Percentiles rank a stretch among this genome's conserved stretches.
Conservation (phyloP, 2,113 vertebrate species). For the Colaptes auratus region DNA sequence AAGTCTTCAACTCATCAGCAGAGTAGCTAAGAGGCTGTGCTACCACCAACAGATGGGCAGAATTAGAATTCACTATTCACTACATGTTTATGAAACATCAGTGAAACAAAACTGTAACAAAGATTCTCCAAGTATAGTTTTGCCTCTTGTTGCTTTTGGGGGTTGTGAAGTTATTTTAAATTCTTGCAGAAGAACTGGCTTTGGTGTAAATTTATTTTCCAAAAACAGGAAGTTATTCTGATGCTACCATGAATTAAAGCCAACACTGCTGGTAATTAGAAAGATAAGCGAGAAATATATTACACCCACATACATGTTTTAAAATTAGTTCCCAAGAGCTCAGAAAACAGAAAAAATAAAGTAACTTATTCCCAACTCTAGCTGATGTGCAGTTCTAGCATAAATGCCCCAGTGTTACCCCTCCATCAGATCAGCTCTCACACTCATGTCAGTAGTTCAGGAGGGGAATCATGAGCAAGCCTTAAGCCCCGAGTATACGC, state of each 20-base stretch:
- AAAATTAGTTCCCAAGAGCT: neutral
- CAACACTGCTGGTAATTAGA: neutral
- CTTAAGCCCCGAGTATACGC: neutral
- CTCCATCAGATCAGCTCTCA: neutral
- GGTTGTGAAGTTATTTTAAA: neutral
- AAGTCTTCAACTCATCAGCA: neutral
- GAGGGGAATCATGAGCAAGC: neutral
- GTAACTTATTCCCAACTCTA: neutral
- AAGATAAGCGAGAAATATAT: neutral
- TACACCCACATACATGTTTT: neutral
- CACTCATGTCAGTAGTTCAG: neutral
- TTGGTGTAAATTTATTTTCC: neutral
- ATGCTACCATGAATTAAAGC: neutral
- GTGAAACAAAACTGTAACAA: neutral
- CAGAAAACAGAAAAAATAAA: neutral
- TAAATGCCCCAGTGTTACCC: neutral
- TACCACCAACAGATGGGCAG: neutral
- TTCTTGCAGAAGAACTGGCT: neutral
- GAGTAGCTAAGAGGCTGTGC: neutral
- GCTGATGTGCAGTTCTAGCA: neutral
- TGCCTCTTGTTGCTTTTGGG: neutral
- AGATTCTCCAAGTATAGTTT: neutral
- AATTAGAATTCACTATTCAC: neutral
- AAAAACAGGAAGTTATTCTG: neutral
- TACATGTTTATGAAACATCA: neutral